Percentiles rank a stretch among this genome's conserved stretches.
Evolutionary conservation across 1,140 invertebrate species (phyloP).

Genomic region (Antheraea mylitta): DNA sequence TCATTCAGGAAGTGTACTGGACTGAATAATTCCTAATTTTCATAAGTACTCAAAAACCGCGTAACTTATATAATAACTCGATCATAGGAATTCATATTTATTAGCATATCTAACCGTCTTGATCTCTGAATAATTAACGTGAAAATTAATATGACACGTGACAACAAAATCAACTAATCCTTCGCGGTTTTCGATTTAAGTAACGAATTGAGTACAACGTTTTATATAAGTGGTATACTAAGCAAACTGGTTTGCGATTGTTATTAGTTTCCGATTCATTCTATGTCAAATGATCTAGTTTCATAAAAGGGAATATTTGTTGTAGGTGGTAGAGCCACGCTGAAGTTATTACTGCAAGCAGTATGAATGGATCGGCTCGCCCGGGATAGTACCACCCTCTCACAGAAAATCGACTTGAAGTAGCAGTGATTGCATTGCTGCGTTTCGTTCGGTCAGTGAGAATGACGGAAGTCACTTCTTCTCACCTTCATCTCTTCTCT

Average conservation of each 20-base stretch:
- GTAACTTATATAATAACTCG: slow-evolving; percentile 13
- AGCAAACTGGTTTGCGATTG: background rate
- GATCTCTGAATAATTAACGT: background rate
- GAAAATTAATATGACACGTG: background rate
- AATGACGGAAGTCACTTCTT: too few relatives aligned
- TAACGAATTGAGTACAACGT: background rate
- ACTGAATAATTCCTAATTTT: slow-evolving; percentile 29
- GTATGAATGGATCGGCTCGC: too few relatives aligned
- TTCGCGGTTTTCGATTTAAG: background rate
- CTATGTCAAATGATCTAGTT: background rate
- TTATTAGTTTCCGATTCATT: background rate
- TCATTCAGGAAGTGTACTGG: slow-evolving; percentile 23
- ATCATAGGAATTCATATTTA: background rate
- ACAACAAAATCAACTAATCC: background rate
- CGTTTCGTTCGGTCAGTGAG: too few relatives aligned
- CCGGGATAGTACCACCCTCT: too few relatives aligned
- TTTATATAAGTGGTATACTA: background rate
- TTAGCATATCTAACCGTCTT: background rate
- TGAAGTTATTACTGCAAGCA: too few relatives aligned
- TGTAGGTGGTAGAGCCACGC: too few relatives aligned
- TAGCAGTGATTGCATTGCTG: too few relatives aligned
- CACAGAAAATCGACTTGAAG: too few relatives aligned
- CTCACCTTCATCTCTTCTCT: too few relatives aligned
- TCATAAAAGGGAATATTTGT: slow-evolving; percentile 1
- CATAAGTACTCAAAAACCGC: slow-evolving; percentile 18